Evolutionary conservation across 2,888 invertebrate species (phyloP), one percentile per base, ranked within the genome.

Genomic region (Mythimna vitellina): DNA sequence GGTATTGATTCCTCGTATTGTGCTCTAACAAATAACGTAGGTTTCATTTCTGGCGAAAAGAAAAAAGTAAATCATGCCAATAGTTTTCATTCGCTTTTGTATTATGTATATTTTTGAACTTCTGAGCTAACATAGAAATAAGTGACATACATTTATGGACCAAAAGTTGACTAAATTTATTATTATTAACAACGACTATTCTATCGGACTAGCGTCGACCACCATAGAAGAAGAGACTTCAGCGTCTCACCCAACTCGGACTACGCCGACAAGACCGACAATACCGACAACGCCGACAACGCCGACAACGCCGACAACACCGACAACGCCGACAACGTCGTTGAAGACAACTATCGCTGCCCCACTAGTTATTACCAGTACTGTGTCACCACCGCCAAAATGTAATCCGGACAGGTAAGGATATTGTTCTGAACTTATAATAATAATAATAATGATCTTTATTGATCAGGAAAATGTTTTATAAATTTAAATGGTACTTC

Each of bases 321-420:
- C 60, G 0, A 25, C 58, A 2, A 20, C 58, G 14, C 42, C 60
- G 0, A 74, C 83, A 0, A 81, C 82, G 10, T 7, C 25, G 5
- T 49, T 29, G 5, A 73, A 32, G 10, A 82, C 84, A 1, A 85
- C 85, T 14, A 65, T 85, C 17, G 79, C 77, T 29, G 77, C 81
- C 9, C 86, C 84, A 32, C 42, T 84, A 14, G 78, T 84, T 49
- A 70, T 84, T 57, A 20, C 51, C 1, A 81, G 68, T 25, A 78
- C 82, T n/a, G 80, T 73, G 9, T 71, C 78, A 22, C 85, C 80
- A 1, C 81, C 81, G 8, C 83, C 83, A 49, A 57, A 68, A 12
- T 81, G 82, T 79, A 65, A 65, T 54, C 84, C 86, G 10, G 81
- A 84, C 20, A 81, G 83, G 90, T 90, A 65, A 82, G 86, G 9